Base-by-base conservation (phyloP, 2,797 vertebrate genomes). In the Margarornis squamiger region DNA sequence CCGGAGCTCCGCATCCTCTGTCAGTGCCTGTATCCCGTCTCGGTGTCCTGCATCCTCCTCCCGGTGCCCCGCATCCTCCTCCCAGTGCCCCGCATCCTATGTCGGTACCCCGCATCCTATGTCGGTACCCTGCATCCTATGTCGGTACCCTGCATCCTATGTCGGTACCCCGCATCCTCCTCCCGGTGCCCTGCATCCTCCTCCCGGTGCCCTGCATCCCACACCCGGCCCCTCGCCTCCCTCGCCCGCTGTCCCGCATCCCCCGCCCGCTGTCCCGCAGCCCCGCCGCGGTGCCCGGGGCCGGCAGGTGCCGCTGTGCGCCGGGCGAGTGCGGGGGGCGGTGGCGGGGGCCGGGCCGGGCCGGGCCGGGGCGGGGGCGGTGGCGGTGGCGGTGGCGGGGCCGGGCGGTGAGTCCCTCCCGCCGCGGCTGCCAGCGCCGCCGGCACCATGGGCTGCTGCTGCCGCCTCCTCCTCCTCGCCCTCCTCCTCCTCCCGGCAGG, bases 401-500 rank as follows among this genome's bases (percentile, higher is more conserved):
- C 59, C 71, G 51, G 46, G 51, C 29, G 19, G 13, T 30, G 7
- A 79, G 48, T 73, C 66, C 84, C 73, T 90, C 75, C 79, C 46
- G 84, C 79, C 75, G 79, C 86, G 73, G 92, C 79, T 67, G 58
- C 83, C 90, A 71, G 79, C 38, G 75, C 90, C 84, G 80, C 84
- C 80, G 80, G 94, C 76, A 92, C 90, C 94, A 95, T 95, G 94
- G 90, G 90, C 90, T 91, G 80, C 90, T 86, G 80, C 92, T 79
- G 94, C 80, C 68, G 85, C 85, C 41, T 68, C 14, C 66, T 93
- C 79, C 57, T 91, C 66, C 55, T 76, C 77, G 71, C 51, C 74
- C 48, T 94, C 78, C 91, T 95, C 70, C 86, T 95, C 62, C 91
- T 95, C 58, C 93, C 95, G 83, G 89, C 93, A 92, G 95, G 95